These are phyloP conservation scores for Crotalus viridis DNA, from an alignment of 2,113 vertebrate species.

Conservation along the genomic window DNA sequence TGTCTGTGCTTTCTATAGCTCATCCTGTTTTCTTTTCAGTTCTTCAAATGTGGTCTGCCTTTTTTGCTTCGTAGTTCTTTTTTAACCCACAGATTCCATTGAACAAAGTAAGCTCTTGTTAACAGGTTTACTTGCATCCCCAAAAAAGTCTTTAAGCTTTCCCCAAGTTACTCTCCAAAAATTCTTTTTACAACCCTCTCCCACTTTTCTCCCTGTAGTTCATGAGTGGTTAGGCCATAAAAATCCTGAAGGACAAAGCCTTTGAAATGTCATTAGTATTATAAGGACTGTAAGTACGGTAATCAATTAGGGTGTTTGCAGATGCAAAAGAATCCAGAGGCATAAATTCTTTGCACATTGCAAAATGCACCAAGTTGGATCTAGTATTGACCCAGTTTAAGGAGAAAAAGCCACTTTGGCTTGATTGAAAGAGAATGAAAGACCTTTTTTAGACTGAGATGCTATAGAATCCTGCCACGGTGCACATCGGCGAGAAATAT, in stretches of 20 bases:
- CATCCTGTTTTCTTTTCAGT: too few relatives aligned
- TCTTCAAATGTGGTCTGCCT: too few relatives aligned
- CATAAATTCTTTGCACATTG: not conserved
- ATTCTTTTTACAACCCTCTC: too few relatives aligned
- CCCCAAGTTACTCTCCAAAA: too few relatives aligned
- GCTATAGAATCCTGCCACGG: not conserved
- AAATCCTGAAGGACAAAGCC: not conserved
- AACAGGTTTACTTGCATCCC: too few relatives aligned
- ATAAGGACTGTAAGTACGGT: conserved; percentile 1
- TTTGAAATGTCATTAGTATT: conserved; percentile 1
- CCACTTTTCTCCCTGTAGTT: not conserved
- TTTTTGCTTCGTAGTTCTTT: too few relatives aligned
- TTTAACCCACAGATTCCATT: too few relatives aligned
- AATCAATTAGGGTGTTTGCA: not conserved
- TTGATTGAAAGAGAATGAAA: conserved; percentile 45
- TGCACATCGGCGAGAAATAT: conserved; percentile 38
- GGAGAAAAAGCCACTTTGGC: conserved; percentile 15
- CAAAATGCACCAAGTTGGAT: conserved; percentile 40
- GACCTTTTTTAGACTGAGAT: conserved; percentile 37
- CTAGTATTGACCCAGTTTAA: not conserved
- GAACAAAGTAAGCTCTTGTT: too few relatives aligned
- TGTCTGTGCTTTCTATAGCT: too few relatives aligned
- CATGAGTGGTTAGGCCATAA: not conserved
- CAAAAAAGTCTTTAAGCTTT: too few relatives aligned
- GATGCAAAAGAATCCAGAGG: conserved; percentile 9